Conservation (phyloP, 2,888 invertebrate species). For the Hydriomena furcata region DNA sequence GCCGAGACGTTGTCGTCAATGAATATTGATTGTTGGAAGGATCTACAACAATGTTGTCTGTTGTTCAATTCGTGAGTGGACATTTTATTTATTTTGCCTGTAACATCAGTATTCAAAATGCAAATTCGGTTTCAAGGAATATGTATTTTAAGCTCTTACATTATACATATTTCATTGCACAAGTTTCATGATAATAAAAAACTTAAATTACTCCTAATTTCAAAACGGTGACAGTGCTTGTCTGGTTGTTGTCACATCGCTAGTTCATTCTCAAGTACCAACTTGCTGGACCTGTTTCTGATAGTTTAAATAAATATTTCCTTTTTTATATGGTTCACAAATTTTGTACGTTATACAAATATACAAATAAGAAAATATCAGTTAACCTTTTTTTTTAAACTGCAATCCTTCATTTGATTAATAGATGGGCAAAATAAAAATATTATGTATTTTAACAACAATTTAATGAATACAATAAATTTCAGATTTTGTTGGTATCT, state of each 20-base stretch:
- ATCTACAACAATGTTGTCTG: conserved; percentile 45
- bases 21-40: conserved; percentile 34
- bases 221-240: conserved; percentile 28
- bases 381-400: too few relatives aligned
- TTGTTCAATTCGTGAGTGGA: conserved; percentile 56
- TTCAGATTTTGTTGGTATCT: conserved; percentile 57
- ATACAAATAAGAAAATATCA: too few relatives aligned
- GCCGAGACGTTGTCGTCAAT: conserved; percentile 12
- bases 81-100: conserved; percentile 25
- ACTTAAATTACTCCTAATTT: conserved; percentile 12
- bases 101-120: conserved; percentile 17
- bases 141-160: conserved; percentile 5
- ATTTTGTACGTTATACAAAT: too few relatives aligned
- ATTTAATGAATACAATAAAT: conserved; percentile 21
- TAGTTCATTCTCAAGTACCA: conserved; percentile 14
- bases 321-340: too few relatives aligned
- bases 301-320: too few relatives aligned
- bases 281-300: conserved; percentile 15
- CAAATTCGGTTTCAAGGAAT: conserved; percentile 19
- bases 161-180: too few relatives aligned
- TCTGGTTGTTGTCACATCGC: conserved; percentile 23
- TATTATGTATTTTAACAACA: too few relatives aligned
- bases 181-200: too few relatives aligned
- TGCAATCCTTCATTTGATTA: too few relatives aligned
- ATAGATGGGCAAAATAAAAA: too few relatives aligned